Conservation (phyloP, 2,797 vertebrate genomes). For the Huso huso region DNA sequence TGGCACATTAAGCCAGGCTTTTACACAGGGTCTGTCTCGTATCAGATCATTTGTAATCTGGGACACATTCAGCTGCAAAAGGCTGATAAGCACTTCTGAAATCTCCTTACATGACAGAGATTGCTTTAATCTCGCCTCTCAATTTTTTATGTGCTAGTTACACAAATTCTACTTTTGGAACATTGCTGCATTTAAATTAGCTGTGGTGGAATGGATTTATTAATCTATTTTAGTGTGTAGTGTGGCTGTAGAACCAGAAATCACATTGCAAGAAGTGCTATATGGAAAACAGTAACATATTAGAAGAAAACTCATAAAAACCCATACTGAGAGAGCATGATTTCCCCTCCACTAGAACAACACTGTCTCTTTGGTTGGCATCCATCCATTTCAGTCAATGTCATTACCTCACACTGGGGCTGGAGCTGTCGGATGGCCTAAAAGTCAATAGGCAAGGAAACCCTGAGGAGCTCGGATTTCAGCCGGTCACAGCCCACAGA, state of each 20-base stretch:
- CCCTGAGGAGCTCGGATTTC: no score
- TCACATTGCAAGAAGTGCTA: neutral
- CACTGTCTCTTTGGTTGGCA: neutral
- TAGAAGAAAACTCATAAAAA: no score
- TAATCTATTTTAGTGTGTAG: constrained; percentile 18
- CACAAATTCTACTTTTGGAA: constrained; percentile 40
- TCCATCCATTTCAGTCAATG: no score
- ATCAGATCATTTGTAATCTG: constrained; percentile 67
- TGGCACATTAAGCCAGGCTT: constrained; percentile 35
- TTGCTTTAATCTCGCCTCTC: constrained; percentile 60
- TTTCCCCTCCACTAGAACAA: no score
- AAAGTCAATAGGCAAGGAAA: no score
- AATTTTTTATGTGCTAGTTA: constrained; percentile 52
- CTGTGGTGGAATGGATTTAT: constrained; percentile 24
- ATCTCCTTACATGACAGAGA: constrained; percentile 46
- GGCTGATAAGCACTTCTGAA: constrained; percentile 66
- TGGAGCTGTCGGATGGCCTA: no score
- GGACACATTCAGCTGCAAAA: constrained; percentile 58
- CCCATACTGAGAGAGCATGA: no score
- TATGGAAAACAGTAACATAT: no score
- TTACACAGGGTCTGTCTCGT: constrained; percentile 42
- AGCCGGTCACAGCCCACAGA: no score
- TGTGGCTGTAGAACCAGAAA: neutral
- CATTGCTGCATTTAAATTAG: constrained; percentile 34
- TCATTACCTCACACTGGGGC: no score